A percentile compares a stretch with the other conserved stretches of the same genome.
Conservation (phyloP, 2,113 vertebrate species). For the Lophura nycthemera region DNA sequence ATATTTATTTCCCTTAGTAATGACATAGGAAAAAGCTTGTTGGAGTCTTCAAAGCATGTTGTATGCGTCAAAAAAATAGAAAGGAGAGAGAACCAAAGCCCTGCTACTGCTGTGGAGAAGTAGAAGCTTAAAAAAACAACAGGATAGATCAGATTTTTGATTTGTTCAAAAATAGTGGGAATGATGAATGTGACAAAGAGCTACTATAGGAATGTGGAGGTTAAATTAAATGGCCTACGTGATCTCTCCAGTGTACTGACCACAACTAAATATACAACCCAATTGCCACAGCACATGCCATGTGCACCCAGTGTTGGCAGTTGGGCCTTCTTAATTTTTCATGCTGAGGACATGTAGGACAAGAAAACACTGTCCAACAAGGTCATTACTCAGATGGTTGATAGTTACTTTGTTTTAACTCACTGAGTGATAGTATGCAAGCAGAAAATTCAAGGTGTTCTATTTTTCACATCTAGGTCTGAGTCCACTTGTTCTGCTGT, state of each 20-base stretch:
- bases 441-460: not conserved
- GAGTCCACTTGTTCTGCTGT: not conserved
- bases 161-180: not conserved
- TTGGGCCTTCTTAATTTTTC: not conserved
- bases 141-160: not conserved
- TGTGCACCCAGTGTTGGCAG: fast-evolving
- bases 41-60: not conserved
- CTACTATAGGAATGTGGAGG: not conserved
- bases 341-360: not conserved
- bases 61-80: not conserved
- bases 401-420: not conserved
- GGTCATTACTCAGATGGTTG: not conserved
- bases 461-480: not conserved
- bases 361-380: not conserved
- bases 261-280: not conserved
- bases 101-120: not conserved
- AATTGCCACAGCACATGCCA: not conserved
- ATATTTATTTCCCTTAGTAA: not conserved
- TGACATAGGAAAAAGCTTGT: not conserved
- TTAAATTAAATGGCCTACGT: not conserved
- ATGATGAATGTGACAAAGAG: not conserved
- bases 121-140: not conserved
- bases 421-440: not conserved
- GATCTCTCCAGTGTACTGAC: not conserved
- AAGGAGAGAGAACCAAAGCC: not conserved